phyloP scores from a whole-genome alignment of 2,888 invertebrate species.

The Acleris laterana region DNA sequence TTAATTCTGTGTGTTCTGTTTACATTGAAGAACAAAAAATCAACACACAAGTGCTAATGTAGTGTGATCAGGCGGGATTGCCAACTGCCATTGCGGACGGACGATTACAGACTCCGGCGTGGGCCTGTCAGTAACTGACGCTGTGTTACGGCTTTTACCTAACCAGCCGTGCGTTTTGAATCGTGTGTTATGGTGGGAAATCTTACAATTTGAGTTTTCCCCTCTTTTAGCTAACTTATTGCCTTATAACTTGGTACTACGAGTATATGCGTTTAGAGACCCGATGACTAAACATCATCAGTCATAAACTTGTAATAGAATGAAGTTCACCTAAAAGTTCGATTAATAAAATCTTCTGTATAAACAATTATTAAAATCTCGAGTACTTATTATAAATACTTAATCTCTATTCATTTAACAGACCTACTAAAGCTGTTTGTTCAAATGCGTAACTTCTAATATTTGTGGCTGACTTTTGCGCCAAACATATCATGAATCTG shows the following conservation, averaged over 20 bases:
- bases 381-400: too few species aligned
- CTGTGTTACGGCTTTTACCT: slow-evolving; percentile 12
- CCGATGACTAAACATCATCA: too few species aligned
- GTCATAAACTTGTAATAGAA: too few species aligned
- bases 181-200: too few species aligned
- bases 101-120: slow-evolving; percentile 27
- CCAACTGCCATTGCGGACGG: slow-evolving; percentile 37
- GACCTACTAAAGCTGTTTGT: neutral
- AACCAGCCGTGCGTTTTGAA: too few species aligned
- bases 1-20: slow-evolving; percentile 66
- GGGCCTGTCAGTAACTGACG: slow-evolving; percentile 21
- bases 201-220: too few species aligned
- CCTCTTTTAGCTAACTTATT: too few species aligned
- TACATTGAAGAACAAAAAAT: slow-evolving; percentile 57
- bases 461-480: slow-evolving; percentile 5
- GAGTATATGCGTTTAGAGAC: too few species aligned
- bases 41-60: slow-evolving; percentile 69
- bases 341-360: too few species aligned
- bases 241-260: too few species aligned
- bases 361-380: too few species aligned
- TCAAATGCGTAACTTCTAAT: neutral
- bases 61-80: slow-evolving; percentile 59
- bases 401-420: neutral
- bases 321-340: too few species aligned
- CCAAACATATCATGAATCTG: slow-evolving; percentile 24